phyloP scores from a whole-genome alignment of 2,888 invertebrate genomes.

The Auanema freiburgensis region DNA sequence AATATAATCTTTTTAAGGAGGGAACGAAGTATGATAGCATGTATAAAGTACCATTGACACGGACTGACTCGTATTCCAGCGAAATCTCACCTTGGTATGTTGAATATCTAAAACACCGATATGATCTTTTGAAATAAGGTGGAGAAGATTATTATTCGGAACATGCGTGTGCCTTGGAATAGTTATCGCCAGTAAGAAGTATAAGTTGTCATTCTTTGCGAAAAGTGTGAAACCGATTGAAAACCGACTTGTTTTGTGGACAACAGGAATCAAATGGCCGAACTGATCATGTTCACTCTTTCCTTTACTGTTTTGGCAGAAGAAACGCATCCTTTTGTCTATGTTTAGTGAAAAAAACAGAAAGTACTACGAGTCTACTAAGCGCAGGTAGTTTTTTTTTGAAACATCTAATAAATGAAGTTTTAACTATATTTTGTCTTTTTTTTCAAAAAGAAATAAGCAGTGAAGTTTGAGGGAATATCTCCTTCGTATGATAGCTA shows the following conservation, averaged over 20 bases:
- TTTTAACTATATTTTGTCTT: too few species aligned
- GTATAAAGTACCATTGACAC: too few species aligned
- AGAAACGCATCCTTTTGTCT: not conserved
- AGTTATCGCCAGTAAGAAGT: conserved; percentile 34
- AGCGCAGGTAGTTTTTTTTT: not conserved
- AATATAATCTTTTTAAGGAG: too few species aligned
- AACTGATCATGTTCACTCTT: conserved; percentile 13
- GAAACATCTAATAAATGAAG: too few species aligned
- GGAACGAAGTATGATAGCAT: too few species aligned
- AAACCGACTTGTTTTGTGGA: conserved; percentile 19
- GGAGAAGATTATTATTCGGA: conserved; percentile 32
- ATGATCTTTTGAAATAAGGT: conserved; percentile 8
- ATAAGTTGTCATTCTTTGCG: conserved; percentile 31
- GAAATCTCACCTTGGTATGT: too few species aligned
- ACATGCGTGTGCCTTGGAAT: conserved; percentile 29
- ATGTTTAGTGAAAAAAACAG: not conserved
- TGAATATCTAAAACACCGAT: too few species aligned
- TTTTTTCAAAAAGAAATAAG: too few species aligned
- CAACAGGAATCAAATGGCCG: conserved; percentile 16
- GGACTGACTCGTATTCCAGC: too few species aligned
- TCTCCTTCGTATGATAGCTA: too few species aligned
- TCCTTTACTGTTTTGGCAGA: conserved; percentile 1
- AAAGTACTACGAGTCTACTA: not conserved
- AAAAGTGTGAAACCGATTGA: conserved; percentile 30
- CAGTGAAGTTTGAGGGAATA: too few species aligned